Conservation (phyloP, 2,797 vertebrate genomes). For the Microctenopoma steveboyesi region DNA sequence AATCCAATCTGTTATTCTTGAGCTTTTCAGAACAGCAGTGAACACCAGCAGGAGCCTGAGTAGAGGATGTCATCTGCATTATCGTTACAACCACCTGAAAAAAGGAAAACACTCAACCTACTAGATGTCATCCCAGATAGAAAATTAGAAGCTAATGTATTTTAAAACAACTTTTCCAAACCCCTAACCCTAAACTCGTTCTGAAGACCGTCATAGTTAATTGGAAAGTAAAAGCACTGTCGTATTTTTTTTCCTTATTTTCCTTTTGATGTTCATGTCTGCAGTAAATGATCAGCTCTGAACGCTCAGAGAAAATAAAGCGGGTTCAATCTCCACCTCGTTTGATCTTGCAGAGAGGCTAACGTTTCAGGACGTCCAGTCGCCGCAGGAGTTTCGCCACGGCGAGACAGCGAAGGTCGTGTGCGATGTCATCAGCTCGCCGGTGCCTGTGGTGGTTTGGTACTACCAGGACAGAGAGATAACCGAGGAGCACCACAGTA, state of each 20-base stretch:
- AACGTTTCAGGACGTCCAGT: constrained; percentile 90
- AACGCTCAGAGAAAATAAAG: not conserved
- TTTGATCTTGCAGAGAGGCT: constrained; percentile 89
- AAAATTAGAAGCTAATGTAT: constrained; percentile 26
- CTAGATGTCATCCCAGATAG: not conserved
- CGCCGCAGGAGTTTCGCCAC: constrained; percentile 95
- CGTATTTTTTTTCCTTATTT: constrained; percentile 14
- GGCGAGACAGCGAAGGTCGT: constrained; percentile 94
- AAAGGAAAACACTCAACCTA: not conserved
- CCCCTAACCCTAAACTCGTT: not conserved
- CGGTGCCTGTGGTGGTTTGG: constrained; percentile 94
- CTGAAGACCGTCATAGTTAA: constrained; percentile 2
- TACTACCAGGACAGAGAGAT: constrained; percentile 93
- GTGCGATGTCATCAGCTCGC: constrained; percentile 94
- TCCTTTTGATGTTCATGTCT: constrained; percentile 52
- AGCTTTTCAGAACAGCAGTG: not conserved
- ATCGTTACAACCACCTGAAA: constrained; percentile 9
- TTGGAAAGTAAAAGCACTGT: not conserved
- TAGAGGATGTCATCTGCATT: not conserved
- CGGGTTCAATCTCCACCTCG: constrained; percentile 26
- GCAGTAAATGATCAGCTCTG: constrained; percentile 23
- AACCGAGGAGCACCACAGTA: constrained; percentile 91
- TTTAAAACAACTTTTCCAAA: constrained; percentile 2
- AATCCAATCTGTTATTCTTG: no score
- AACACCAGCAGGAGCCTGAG: not conserved